Conservation (phyloP, 2,113 vertebrate genomes). For the Paralichthys olivaceus region DNA sequence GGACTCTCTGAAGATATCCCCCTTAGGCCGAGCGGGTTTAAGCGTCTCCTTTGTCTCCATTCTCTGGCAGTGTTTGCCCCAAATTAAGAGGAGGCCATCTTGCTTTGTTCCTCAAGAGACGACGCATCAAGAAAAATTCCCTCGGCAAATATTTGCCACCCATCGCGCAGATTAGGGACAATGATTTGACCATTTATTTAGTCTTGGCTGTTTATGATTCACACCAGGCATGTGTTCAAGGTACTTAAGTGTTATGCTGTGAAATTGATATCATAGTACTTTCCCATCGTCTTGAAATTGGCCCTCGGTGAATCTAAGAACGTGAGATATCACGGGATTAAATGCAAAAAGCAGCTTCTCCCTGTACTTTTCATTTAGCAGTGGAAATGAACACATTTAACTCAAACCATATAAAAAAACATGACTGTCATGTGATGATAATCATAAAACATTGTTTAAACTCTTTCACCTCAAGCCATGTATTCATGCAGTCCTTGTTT, state of each 20-base stretch:
- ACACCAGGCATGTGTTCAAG: constrained; percentile 27
- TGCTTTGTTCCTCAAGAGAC: constrained; percentile 53
- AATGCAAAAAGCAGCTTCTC: not conserved
- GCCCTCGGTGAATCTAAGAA: not conserved
- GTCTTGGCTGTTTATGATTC: constrained; percentile 43
- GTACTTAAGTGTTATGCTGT: constrained; percentile 15
- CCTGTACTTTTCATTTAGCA: not conserved
- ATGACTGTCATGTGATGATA: not conserved
- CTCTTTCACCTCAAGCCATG: not conserved
- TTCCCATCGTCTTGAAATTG: constrained; percentile 9
- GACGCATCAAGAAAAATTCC: constrained; percentile 29
- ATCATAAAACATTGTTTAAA: not conserved
- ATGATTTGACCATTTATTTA: constrained; percentile 36
- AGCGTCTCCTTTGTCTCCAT: constrained; percentile 65
- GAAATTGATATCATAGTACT: constrained; percentile 40
- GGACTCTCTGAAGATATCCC: constrained; percentile 63
- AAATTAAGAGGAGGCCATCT: constrained; percentile 59
- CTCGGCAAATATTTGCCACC: constrained; percentile 57
- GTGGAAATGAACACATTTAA: not conserved
- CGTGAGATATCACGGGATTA: not conserved
- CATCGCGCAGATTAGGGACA: constrained; percentile 46
- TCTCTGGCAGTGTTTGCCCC: constrained; percentile 58
- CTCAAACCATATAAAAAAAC: not conserved
- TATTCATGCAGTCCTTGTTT: constrained; percentile 10
- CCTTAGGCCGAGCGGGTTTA: constrained; percentile 20